Conservation (phyloP, 2,797 vertebrate genomes). For the Hemitrygon akajei region DNA sequence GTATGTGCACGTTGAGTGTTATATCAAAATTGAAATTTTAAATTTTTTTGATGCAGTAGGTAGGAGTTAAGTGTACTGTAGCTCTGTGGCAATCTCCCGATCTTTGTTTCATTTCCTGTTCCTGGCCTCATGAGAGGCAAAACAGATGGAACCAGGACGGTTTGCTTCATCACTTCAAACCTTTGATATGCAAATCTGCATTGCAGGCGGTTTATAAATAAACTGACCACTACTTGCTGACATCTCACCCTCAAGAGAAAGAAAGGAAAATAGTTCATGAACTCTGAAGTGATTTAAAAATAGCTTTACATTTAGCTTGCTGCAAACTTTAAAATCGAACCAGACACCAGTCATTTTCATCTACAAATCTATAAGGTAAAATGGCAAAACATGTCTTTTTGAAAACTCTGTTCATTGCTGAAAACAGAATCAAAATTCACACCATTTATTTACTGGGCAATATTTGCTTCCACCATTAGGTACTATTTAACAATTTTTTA, state of each 20-base stretch:
- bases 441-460: not conserved
- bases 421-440: not conserved
- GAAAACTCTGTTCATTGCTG: not conserved
- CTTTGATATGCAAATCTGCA: conserved; percentile 76
- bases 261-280: conserved; percentile 42
- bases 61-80: conserved; percentile 18
- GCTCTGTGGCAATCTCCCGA: not conserved
- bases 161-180: conserved; percentile 60
- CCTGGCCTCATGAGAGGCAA: conserved; percentile 47
- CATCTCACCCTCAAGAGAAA: conserved; percentile 46
- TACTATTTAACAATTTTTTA: not conserved
- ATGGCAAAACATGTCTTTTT: not conserved
- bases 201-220: conserved; percentile 70
- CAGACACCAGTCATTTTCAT: not conserved
- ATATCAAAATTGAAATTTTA: not conserved
- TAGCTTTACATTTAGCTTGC: not conserved
- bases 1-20: not conserved
- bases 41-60: conserved; percentile 1
- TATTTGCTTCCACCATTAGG: not conserved
- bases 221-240: conserved; percentile 53
- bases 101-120: conserved; percentile 39
- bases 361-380: not conserved
- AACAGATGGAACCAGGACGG: conserved; percentile 63
- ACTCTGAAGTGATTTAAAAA: not conserved
- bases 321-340: not conserved